Base-by-base conservation (phyloP, 2,888 invertebrate genomes). In the Tinea trinotella region DNA sequence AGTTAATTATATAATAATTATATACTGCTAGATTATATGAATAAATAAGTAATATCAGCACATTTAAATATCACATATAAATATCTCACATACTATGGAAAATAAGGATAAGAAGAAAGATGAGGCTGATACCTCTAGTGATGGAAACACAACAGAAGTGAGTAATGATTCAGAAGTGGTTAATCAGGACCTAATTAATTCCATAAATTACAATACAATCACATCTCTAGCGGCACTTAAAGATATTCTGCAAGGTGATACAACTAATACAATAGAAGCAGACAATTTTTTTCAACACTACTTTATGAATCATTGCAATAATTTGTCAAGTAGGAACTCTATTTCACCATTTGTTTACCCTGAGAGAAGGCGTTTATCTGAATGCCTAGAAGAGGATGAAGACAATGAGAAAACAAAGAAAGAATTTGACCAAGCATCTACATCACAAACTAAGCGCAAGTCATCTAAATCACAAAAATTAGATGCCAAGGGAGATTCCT, bases 361-460 rank as follows among this genome's bases (percentile, higher is more conserved):
- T 55, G 90, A 89, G 62, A 84, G 90, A 3, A 84, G 93, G 22
- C 88, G 94, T 10, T 74, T 94, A 59, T 94, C 94, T 2, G 93
- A 94, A 74, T 94, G 94, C 70, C 89, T 92, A 57, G 94, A 94
- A 70, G 94, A 94, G 76, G 94, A 94, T 64, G 94, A 94, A 69
- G 93, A 93, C 54, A 93, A 92, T 60, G 88, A 75, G 53, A 79
- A 68, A 53, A 81, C 76, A 62, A 81, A 83, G 24, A 57, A 56
- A 34, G 67, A 72, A 15, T 35, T 35, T 17, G 20, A 18, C 9
- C 12, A 9, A 4, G 9, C 52, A 36, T 35, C 34, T 3, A 50
- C 50, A 24, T 24, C 24, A 19, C 24, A 20, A 50, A 15, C 50
- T 12, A 50, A 30, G 13, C 48, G 18, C 17, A 48, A 17, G 17